Evolutionary conservation across 2,888 invertebrate species (phyloP), one percentile per base, ranked within the genome.

Genomic region (Oscheius sp.): DNA sequence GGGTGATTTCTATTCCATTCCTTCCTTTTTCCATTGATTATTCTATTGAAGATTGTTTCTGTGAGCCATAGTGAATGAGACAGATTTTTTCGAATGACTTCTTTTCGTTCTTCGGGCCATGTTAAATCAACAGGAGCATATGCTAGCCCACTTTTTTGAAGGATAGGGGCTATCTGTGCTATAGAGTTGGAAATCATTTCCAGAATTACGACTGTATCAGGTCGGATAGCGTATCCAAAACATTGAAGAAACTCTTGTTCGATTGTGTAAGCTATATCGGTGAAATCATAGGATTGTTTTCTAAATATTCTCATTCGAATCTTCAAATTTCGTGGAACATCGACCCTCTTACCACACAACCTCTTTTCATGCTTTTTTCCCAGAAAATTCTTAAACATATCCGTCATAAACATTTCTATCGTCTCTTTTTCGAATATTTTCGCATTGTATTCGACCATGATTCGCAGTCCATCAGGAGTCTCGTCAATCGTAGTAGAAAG

Each of bases 401-500:
- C 65, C 1, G 66, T 22, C 0, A 71, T 44, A 41, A 80, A 71
- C 47, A 47, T 57, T 22, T 73, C 47, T 20, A 84, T 75, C 2
- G 69, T 70, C 1, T 59, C 63, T 12, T 62, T 50, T 1, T 47
- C 44, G 59, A 78, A 81, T 14, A 59, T 57, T 4, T 57, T 54
- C 8, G 65, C 17, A 33, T 82, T 68, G 67, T 73, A 83, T 22
- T 84, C 83, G 1, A 83, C 45, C 12, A 73, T 62, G 24, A 84
- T 63, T 22, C 71, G 20, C 17, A 76, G 36, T 26, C 71, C 75
- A 2, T 67, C 54, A 0, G 68, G 73, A 8, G 77, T 74, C 33
- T 83, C 82, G 47, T 84, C 84, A 8, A 84, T 70, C 4, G 83
- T 84, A 32, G 78, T 73, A 1, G 81, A 80, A 20, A 83, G 70